Percentiles rank a stretch among this genome's conserved stretches.
phyloP scores from a whole-genome alignment of 1,140 invertebrate species.

The Daktulosphaira vitifoliae region DNA sequence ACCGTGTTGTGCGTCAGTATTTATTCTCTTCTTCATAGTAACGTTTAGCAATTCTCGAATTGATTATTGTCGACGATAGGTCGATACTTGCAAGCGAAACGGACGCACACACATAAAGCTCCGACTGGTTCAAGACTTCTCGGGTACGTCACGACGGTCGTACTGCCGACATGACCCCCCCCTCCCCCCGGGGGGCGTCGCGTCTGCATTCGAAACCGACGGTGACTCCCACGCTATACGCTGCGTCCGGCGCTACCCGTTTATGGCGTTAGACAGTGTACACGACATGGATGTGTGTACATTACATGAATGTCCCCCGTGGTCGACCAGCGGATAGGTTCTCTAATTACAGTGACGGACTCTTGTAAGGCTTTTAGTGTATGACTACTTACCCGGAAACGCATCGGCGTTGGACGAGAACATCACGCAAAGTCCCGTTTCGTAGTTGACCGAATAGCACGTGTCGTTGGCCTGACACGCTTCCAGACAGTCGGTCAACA shows the following conservation, averaged over 20 bases:
- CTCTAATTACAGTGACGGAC: too few relatives aligned
- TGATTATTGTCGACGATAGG: neutral
- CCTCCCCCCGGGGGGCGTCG: neutral
- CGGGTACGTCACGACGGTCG: constrained; percentile 12
- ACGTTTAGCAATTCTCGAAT: constrained; percentile 2
- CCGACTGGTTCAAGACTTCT: neutral
- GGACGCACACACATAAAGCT: neutral
- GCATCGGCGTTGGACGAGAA: constrained; percentile 81
- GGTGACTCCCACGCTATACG: constrained; percentile 7
- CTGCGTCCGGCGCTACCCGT: neutral
- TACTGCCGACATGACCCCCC: constrained; percentile 11
- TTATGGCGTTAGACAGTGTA: too few relatives aligned
- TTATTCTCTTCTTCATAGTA: neutral
- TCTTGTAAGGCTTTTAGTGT: neutral
- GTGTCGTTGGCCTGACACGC: constrained; percentile 79
- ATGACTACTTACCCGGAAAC: constrained; percentile 63
- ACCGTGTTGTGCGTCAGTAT: too few relatives aligned
- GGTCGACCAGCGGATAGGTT: too few relatives aligned
- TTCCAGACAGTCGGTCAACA: constrained; percentile 86
- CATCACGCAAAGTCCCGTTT: constrained; percentile 87
- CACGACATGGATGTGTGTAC: too few relatives aligned
- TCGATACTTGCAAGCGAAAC: neutral
- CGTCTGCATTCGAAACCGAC: neutral
- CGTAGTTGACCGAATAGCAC: constrained; percentile 87
- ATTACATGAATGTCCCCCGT: too few relatives aligned